A percentile compares a stretch with the other conserved stretches of the same genome.
phyloP scores from a whole-genome alignment of 2,113 vertebrate species.

The Romanogobio albipinnatus region DNA sequence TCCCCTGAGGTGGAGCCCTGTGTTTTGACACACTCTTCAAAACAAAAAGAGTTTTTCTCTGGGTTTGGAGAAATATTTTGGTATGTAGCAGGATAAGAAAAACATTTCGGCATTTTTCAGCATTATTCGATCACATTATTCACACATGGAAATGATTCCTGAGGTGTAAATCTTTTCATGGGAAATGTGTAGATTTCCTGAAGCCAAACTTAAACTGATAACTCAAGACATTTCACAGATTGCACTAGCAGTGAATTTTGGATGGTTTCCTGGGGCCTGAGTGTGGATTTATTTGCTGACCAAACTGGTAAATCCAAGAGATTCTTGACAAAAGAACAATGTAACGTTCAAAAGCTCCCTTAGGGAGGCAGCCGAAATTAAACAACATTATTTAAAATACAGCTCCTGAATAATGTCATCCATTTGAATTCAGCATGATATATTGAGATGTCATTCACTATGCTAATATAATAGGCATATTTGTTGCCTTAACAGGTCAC shows the following conservation, averaged over 20 bases:
- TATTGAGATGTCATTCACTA: slow-evolving; percentile 18
- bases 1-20: slow-evolving; percentile 42
- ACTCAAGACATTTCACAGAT: slow-evolving; percentile 56
- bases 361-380: slow-evolving; percentile 2
- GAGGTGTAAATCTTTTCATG: slow-evolving; percentile 64
- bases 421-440: slow-evolving; percentile 24
- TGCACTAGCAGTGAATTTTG: slow-evolving; percentile 34
- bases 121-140: slow-evolving; percentile 48
- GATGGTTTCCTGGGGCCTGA: slow-evolving; percentile 44
- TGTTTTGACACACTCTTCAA: slow-evolving; percentile 52
- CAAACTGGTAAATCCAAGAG: slow-evolving; percentile 44
- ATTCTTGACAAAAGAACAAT: slow-evolving; percentile 37
- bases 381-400: slow-evolving; percentile 43
- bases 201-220: slow-evolving; percentile 60
- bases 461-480: neutral
- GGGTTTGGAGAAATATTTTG: slow-evolving; percentile 54
- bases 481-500: neutral
- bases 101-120: slow-evolving; percentile 46
- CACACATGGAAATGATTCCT: slow-evolving; percentile 66
- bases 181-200: slow-evolving; percentile 61
- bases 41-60: slow-evolving; percentile 56
- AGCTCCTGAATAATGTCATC: slow-evolving; percentile 36
- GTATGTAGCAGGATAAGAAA: slow-evolving; percentile 43
- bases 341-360: slow-evolving; percentile 38
- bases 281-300: slow-evolving; percentile 42